phyloP scores from a whole-genome alignment of 2,113 vertebrate species.

The Cebidichthys violaceus region DNA sequence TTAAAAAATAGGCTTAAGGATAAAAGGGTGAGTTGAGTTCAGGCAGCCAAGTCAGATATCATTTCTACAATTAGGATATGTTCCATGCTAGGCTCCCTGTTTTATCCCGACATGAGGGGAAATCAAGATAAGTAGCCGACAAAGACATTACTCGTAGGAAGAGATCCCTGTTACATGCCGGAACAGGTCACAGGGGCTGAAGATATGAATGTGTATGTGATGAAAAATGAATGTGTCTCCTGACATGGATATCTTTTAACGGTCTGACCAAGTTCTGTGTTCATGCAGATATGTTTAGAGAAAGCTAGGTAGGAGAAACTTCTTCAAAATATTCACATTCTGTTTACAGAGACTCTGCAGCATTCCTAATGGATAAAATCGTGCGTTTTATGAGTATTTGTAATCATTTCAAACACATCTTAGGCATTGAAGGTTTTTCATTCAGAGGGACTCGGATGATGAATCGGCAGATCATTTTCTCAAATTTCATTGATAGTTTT shows the following conservation, averaged over 20 bases:
- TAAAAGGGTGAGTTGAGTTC: slow-evolving; percentile 22
- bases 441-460: background rate
- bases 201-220: slow-evolving; percentile 54
- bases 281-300: no score
- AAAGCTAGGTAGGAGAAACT: slow-evolving; percentile 26
- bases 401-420: background rate
- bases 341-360: background rate
- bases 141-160: slow-evolving; percentile 61
- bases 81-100: slow-evolving; percentile 37
- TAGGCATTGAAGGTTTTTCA: background rate
- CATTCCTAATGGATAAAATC: background rate
- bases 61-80: slow-evolving; percentile 59
- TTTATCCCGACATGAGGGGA: slow-evolving; percentile 57
- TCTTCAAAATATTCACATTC: slow-evolving; percentile 43
- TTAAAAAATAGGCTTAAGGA: slow-evolving; percentile 54
- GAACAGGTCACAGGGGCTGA: slow-evolving; percentile 43
- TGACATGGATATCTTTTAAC: slow-evolving; percentile 63
- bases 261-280: slow-evolving; percentile 33
- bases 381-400: background rate
- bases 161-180: slow-evolving; percentile 44
- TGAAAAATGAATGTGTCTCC: slow-evolving; percentile 40
- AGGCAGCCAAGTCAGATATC: slow-evolving; percentile 49
- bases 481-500: background rate
- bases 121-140: slow-evolving; percentile 73
- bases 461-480: background rate